Conservation (phyloP, 2,888 invertebrate species). For the Chironomus tentans region DNA sequence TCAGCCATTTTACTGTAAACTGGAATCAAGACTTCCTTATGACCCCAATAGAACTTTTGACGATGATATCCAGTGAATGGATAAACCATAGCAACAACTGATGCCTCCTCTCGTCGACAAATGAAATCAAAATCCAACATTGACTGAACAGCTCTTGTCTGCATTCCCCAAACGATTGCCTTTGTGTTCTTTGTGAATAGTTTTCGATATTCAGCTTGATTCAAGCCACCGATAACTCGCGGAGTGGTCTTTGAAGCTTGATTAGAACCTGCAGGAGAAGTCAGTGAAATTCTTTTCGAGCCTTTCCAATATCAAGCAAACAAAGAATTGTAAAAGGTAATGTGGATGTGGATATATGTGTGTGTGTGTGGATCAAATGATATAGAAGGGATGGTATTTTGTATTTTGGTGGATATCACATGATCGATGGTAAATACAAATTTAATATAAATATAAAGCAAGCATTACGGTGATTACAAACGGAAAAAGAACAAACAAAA, state of each 20-base stretch:
- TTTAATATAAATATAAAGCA: too few relatives aligned
- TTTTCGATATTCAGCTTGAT: constrained; percentile 36
- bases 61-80: constrained; percentile 98
- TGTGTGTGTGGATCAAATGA: background rate
- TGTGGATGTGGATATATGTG: background rate
- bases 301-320: background rate
- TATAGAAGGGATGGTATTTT: background rate
- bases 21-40: constrained; percentile 88
- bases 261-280: constrained; percentile 28
- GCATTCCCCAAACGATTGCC: constrained; percentile 99
- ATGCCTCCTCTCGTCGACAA: constrained; percentile 35
- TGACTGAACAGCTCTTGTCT: constrained; percentile 83
- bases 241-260: constrained; percentile 28
- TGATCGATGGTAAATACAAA: too few relatives aligned
- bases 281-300: constrained; percentile 17
- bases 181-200: constrained; percentile 78
- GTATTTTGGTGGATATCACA: too few relatives aligned
- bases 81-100: constrained; percentile 53
- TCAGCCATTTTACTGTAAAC: constrained; percentile 97
- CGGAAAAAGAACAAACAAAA: too few relatives aligned
- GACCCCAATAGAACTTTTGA: constrained; percentile 99
- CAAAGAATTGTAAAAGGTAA: background rate
- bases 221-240: constrained; percentile 31
- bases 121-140: constrained; percentile 44
- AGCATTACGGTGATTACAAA: too few relatives aligned